Evolutionary conservation across 2,888 invertebrate species (phyloP).

Genomic region (Cryptophagus acutangulus): DNA sequence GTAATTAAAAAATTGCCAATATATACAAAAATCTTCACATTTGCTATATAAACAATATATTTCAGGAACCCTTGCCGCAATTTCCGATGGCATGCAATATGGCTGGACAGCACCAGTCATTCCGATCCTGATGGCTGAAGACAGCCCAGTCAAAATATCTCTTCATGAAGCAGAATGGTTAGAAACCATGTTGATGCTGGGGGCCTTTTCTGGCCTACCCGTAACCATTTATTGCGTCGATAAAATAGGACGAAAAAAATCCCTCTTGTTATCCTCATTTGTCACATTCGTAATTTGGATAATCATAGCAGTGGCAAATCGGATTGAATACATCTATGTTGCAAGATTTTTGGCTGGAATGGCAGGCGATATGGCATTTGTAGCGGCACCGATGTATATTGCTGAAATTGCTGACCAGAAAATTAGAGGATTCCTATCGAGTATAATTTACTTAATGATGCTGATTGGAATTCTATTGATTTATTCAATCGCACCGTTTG

Average conservation of each 20-base stretch:
- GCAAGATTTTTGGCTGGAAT: conserved; percentile 40
- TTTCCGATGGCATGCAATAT: conserved; percentile 45
- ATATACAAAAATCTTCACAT: too few relatives aligned
- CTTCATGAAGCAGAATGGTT: conserved; percentile 31
- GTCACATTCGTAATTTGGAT: conserved; percentile 39
- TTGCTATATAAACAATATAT: too few relatives aligned
- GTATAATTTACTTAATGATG: conserved; percentile 44
- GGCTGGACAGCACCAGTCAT: conserved; percentile 42
- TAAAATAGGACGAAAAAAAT: conserved; percentile 36
- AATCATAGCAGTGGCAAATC: conserved; percentile 34
- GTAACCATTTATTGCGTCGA: conserved; percentile 36
- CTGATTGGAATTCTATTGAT: conserved; percentile 40
- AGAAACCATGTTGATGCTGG: conserved; percentile 32
- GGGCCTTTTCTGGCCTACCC: conserved; percentile 33
- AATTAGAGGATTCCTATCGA: conserved; percentile 41
- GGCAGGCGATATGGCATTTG: conserved; percentile 43
- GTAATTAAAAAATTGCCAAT: too few relatives aligned
- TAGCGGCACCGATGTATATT: conserved; percentile 43
- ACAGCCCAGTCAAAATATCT: conserved; percentile 36
- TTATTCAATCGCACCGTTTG: conserved; percentile 41
- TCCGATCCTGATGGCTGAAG: conserved; percentile 35
- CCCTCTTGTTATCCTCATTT: conserved; percentile 37
- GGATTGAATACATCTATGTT: conserved; percentile 33
- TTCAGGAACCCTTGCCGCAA: conserved; percentile 42
- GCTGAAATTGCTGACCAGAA: conserved; percentile 44